A percentile compares a stretch with the other conserved stretches of the same genome.
These are phyloP conservation scores for Malaclemys terrapin DNA, from an alignment of 2,113 vertebrate genomes.

Conservation along the genomic window DNA sequence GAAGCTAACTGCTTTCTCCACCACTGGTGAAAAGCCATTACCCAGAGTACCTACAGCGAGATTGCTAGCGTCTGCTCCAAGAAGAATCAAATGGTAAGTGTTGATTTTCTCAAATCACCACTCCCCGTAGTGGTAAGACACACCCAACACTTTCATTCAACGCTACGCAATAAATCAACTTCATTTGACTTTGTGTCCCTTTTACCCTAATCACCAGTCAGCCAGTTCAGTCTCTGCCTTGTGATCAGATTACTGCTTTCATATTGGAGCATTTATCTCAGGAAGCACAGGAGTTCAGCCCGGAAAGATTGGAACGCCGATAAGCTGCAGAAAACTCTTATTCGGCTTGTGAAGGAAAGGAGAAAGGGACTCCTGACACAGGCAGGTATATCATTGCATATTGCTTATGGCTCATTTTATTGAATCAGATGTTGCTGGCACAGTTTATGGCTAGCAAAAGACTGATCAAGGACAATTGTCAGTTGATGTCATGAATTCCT, in stretches of 20 bases:
- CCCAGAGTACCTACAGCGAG: accelerated
- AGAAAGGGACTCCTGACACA: not conserved
- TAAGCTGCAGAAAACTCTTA: not conserved
- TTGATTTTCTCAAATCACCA: not conserved
- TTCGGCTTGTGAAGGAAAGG: not conserved
- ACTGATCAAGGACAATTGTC: not conserved
- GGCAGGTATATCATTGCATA: not conserved
- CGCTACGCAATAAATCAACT: not conserved
- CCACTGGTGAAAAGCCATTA: not conserved
- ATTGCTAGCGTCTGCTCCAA: not conserved
- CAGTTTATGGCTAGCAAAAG: not conserved
- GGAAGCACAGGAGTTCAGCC: not conserved
- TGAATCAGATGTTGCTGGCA: not conserved
- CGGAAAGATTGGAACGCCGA: not conserved
- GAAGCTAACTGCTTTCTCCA: not conserved
- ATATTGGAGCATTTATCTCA: not conserved
- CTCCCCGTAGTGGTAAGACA: not conserved
- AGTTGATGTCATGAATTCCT: not conserved
- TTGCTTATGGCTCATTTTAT: not conserved
- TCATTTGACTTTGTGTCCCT: not conserved
- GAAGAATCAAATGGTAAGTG: not conserved
- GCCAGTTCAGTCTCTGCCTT: not conserved
- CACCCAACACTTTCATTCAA: not conserved
- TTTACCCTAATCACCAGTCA: not conserved
- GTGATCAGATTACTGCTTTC: not conserved